Base-by-base conservation (phyloP, 2,113 vertebrate species). In the Pagrus major region DNA sequence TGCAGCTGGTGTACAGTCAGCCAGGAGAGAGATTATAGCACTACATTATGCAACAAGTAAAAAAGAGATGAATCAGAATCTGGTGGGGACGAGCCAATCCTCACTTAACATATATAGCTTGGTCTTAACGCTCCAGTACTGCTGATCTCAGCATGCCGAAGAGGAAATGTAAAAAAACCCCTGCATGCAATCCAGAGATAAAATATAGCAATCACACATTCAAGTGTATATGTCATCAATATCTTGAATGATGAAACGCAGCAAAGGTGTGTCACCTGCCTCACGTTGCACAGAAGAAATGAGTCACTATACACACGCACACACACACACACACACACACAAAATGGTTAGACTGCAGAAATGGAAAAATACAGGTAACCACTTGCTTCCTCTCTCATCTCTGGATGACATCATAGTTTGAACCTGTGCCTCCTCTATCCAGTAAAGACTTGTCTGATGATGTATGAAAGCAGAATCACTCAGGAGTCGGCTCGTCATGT, bases 201-300 rank as follows among this genome's bases (percentile, higher is more conserved):
- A 58, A 42, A 27, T 42, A 3, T 8, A 21, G 21, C 10, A 44
- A n/a, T 31, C 23, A 42, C 23, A 41, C 9, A 51, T 23, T 35
- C 3, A 61, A 33, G 39, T 52, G 11, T 15, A n/a, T 72, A 4
- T 6, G 20, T 46, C 33, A 47, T 41, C 20, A 37, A 12, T 29
- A n/a, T 70, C 3, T 18, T 65, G n/a, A 71, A 29, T 59, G 5
- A 49, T 39, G 21, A 76, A 20, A 75, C 21, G 12, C 21, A 55
- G 21, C 15, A 11, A 63, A 41, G 59, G 49, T 51, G 71, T 21
- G 71, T 25, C 52, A 56, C 31, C 14, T 61, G 6, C 21, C 6
- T 27, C 9, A 35, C 3, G 27, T 10, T 47, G 18, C 46, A 44
- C 31, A 11, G 4, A 25, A 71, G 39, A 56, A 70, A 44, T 35